phyloP scores from a whole-genome alignment of 2,888 invertebrate species.

The Odontothrips loti region DNA sequence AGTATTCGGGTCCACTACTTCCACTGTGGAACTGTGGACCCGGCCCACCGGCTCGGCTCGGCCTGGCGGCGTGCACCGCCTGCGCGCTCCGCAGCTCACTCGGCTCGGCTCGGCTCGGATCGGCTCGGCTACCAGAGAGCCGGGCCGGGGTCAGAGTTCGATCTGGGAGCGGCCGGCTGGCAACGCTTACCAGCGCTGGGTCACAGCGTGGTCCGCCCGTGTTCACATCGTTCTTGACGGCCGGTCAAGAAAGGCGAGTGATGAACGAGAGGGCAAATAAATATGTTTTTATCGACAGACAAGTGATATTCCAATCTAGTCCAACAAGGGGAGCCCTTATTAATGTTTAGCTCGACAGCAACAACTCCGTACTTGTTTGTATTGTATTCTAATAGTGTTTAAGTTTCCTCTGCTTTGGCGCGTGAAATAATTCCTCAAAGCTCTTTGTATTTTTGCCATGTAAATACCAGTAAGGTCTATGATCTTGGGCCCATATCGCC shows the following conservation, averaged over 20 bases:
- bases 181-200: neutral
- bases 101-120: too few relatives aligned
- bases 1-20: neutral
- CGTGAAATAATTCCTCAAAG: too few relatives aligned
- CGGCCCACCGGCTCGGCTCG: neutral
- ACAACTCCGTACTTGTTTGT: too few relatives aligned
- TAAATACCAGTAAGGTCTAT: neutral
- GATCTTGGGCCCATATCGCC: neutral
- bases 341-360: too few relatives aligned
- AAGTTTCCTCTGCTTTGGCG: neutral
- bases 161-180: neutral
- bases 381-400: neutral
- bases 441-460: neutral
- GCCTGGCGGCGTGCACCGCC: neutral
- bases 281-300: neutral
- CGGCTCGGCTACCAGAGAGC: neutral
- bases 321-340: neutral
- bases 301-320: conserved; percentile 22
- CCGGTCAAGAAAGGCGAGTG: neutral
- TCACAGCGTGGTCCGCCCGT: neutral
- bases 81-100: too few relatives aligned
- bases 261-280: neutral
- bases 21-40: neutral
- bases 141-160: neutral
- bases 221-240: conserved; percentile 2